Evolutionary conservation across 2,888 invertebrate genomes (phyloP), one percentile per base, ranked within the genome.

Genomic region (Lissonota sp.): DNA sequence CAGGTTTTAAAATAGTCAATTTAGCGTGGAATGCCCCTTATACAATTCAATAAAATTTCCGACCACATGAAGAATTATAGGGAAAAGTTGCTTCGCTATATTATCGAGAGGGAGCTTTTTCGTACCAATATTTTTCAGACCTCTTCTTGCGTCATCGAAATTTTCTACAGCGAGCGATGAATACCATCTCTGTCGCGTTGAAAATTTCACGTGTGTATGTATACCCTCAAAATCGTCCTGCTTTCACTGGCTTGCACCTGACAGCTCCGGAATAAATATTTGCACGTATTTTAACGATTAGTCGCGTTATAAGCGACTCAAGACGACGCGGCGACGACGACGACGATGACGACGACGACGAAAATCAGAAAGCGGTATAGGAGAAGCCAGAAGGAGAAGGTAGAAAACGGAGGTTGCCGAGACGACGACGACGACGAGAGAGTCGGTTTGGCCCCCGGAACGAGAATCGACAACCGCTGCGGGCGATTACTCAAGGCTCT

Each of bases 281-380:
- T 88, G 88, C 86, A 64, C 87, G 86, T 87, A 88, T 89, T 88
- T 88, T 86, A 88, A 86, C 86, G 89, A 89, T 88, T 88, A 89
- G 86, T 86, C 85, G 72, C 83, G 83, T 84, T 85, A 85, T 83
- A 87, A 85, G 83, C 83, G 83, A 84, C 73, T 82, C 80, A 81
- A 83, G 85, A 85, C 80, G 84, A 78, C 79, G 53, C 5, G 7
- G 37, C 42, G 63, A 40, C 51, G 55, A 60, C 14, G n/a, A 44
- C 26, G 49, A 40, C 39, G 62, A 63, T 3, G 26, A 39, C 39
- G 53, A 42, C n/a, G 39, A 62, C 16, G 7, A 44, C 14, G 14
- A 8, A 51, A 8, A 44, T 44, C 7, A 39, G 10, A 42, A 14
- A 44, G 44, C 1, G 42, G 62, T 16, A n/a, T n/a, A 51, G 51